Evolutionary conservation across 2,888 invertebrate genomes (phyloP).

Genomic region (Lacanobia wlatinum): DNA sequence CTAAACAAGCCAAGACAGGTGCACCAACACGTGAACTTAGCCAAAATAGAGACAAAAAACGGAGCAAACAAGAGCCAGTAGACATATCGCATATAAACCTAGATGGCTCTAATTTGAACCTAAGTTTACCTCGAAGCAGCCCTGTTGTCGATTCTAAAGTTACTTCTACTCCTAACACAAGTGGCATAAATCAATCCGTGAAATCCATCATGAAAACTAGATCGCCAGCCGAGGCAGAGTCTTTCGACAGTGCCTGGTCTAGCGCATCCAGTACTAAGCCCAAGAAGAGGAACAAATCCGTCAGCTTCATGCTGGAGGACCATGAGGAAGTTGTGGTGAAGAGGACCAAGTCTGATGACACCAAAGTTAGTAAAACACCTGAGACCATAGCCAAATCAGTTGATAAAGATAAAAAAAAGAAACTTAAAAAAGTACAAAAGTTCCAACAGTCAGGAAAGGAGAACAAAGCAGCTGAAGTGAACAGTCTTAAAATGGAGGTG

Average conservation of each 20-base stretch:
- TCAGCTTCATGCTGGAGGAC: constrained; percentile 85
- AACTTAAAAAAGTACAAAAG: constrained; percentile 59
- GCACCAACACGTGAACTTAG: constrained; percentile 67
- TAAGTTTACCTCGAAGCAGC: constrained; percentile 56
- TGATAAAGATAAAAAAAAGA: constrained; percentile 54
- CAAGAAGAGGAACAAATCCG: constrained; percentile 86
- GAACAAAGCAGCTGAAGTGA: constrained; percentile 61
- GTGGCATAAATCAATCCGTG: constrained; percentile 61
- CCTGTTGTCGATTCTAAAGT: constrained; percentile 63
- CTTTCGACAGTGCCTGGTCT: constrained; percentile 63
- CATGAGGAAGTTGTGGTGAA: constrained; percentile 78
- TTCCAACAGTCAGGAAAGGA: constrained; percentile 69
- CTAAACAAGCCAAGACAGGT: constrained; percentile 56
- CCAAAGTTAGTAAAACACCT: constrained; percentile 54
- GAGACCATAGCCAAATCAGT: constrained; percentile 51
- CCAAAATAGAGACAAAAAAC: constrained; percentile 73
- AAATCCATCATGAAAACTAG: constrained; percentile 81
- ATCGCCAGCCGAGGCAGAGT: constrained; percentile 59
- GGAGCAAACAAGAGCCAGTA: constrained; percentile 66
- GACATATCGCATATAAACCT: constrained; percentile 73
- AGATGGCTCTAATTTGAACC: constrained; percentile 69
- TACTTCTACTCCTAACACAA: constrained; percentile 75
- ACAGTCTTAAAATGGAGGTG: constrained; percentile 52
- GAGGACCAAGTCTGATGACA: constrained; percentile 80
- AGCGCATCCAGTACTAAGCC: constrained; percentile 67